Evolutionary conservation across 2,888 invertebrate genomes (phyloP).

Genomic region (Ceriagrion tenellum): DNA sequence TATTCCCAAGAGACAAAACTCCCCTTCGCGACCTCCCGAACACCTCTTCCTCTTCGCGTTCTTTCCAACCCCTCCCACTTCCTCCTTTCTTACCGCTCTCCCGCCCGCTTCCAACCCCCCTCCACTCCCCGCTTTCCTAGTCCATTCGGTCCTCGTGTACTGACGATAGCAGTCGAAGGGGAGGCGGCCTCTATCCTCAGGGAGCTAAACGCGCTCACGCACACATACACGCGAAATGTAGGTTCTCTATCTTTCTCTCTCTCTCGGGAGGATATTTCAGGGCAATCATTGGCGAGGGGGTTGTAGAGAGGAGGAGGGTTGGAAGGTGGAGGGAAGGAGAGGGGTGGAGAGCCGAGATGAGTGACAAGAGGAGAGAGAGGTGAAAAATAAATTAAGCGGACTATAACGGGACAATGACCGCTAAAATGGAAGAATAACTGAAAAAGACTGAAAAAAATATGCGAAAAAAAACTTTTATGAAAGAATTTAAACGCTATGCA

Average conservation of each 20-base stretch:
- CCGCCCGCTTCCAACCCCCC: neutral
- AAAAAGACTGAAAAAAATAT: neutral
- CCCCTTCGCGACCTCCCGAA: neutral
- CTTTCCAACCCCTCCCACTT: too few species aligned
- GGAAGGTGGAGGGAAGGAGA: neutral
- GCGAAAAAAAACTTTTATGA: constrained; percentile 4
- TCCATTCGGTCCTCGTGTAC: neutral
- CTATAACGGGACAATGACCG: constrained; percentile 63
- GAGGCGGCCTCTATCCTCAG: neutral
- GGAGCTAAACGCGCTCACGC: too few species aligned
- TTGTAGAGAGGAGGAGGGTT: neutral
- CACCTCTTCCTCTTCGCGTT: neutral
- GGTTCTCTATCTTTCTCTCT: constrained; percentile 3
- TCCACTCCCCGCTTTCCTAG: neutral
- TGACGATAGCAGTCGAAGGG: neutral
- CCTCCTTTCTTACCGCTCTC: neutral
- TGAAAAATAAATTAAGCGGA: constrained; percentile 20
- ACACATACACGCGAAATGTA: constrained; percentile 29
- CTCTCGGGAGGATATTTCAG: constrained; percentile 34
- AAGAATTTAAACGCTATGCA: constrained; percentile 45
- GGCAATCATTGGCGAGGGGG: constrained; percentile 27
- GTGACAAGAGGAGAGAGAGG: neutral
- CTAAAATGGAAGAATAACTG: constrained; percentile 54
- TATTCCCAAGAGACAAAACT: constrained; percentile 45
- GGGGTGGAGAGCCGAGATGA: neutral